These are phyloP conservation scores for Lathamus discolor DNA, from an alignment of 2,113 vertebrate species.

Conservation along the genomic window DNA sequence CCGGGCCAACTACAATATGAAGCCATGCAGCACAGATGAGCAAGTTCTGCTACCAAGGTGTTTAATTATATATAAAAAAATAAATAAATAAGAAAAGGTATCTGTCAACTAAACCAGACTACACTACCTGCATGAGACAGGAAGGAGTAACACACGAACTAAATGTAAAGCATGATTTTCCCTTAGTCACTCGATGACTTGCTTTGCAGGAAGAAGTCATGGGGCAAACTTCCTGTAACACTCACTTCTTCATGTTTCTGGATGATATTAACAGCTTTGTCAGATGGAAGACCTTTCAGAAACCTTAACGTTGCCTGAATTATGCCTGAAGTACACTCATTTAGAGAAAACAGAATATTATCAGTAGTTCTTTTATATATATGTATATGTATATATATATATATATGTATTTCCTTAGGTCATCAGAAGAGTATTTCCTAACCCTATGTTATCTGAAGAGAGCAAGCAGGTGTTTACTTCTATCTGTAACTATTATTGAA, in stretches of 20 bases:
- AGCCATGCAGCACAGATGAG: not conserved
- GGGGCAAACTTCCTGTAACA: conserved; percentile 19
- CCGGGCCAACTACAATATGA: not conserved
- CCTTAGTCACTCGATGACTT: conserved; percentile 45
- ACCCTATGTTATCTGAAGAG: not conserved
- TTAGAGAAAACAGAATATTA: not conserved
- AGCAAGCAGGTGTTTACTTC: not conserved
- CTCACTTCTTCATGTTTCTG: not conserved
- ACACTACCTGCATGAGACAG: not conserved
- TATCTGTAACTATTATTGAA: not conserved
- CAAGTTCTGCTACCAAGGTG: not conserved
- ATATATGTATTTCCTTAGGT: not conserved
- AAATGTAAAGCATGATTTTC: not conserved
- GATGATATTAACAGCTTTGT: not conserved
- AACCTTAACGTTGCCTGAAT: not conserved
- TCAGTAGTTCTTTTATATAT: not conserved
- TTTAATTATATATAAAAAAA: not conserved
- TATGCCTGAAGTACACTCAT: not conserved
- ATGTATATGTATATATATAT: accelerated
- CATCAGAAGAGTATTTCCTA: not conserved
- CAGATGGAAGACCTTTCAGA: not conserved
- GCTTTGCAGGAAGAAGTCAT: conserved; percentile 21
- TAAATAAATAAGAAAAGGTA: not conserved
- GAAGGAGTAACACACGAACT: not conserved
- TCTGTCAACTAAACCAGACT: not conserved